These are phyloP conservation scores for Carabus problematicus DNA, from an alignment of 2,888 invertebrate species.

Conservation along the genomic window DNA sequence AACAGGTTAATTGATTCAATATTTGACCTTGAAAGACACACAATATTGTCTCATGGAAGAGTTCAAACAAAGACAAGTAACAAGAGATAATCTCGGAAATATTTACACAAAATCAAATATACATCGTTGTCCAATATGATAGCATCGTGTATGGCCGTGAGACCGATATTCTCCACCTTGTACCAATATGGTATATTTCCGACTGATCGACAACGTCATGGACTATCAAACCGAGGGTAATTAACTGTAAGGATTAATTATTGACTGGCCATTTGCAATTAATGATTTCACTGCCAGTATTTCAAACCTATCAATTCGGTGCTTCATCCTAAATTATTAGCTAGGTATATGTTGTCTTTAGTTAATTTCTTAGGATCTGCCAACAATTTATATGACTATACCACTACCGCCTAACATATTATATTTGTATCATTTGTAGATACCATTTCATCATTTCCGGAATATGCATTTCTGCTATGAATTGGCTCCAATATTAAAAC, in stretches of 20 bases:
- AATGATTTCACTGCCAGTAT: no score
- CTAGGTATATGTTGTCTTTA: constrained; percentile 77
- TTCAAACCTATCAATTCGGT: constrained; percentile 91
- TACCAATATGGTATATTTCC: constrained; percentile 90
- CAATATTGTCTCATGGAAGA: constrained; percentile 78
- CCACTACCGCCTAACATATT: constrained; percentile 88
- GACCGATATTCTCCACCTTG: constrained; percentile 72
- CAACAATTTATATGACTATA: constrained; percentile 78
- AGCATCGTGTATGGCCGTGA: constrained; percentile 85
- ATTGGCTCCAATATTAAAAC: no score
- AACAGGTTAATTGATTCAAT: constrained; percentile 79
- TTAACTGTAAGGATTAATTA: constrained; percentile 91
- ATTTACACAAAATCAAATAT: no score
- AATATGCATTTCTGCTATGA: no score
- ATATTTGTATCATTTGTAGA: constrained; percentile 85
- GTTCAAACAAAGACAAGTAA: constrained; percentile 80
- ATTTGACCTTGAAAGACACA: constrained; percentile 85
- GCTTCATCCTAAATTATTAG: constrained; percentile 94
- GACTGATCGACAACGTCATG: constrained; percentile 95
- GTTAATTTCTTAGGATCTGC: constrained; percentile 72
- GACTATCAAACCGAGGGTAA: constrained; percentile 79
- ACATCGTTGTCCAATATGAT: constrained; percentile 79
- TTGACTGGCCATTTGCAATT: no score
- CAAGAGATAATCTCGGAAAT: constrained; percentile 79
- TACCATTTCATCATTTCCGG: constrained; percentile 83